Evolutionary conservation across 2,797 vertebrate species (phyloP), one percentile per base, ranked within the genome.

Genomic region (Galagoides demidoff): DNA sequence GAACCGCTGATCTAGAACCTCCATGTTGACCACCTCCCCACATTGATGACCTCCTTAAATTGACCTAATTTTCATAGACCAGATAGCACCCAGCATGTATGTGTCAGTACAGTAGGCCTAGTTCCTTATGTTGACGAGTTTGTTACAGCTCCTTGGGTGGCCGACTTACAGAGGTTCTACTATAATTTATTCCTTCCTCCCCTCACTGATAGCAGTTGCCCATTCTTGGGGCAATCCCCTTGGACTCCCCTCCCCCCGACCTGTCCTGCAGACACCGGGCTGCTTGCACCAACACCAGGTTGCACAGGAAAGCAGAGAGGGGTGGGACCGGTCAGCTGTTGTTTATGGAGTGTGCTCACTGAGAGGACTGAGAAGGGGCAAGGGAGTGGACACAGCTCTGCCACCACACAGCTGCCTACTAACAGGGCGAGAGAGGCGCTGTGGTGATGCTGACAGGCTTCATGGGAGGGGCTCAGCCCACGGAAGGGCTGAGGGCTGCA

Each of bases 221-320:
- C 8, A 4, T 55, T 76, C 9, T 61, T 37, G 37, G 71, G 64
- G 64, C 5, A 8, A 4, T 20, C 2, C 2, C 5, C 31, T 34
- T 14, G 39, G n/a, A n/a, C n/a, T n/a, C 14, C 27, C 61, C 49
- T 11, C 11, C 14, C 61, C 59, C 16, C n/a, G 3, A 5, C 8
- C 77, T 20, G 37, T n/a, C 49, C 39, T 17, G 7, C n/a, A 3
- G 0, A 52, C 37, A 20, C 64, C 0, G 2, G 59, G 49, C 49
- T 17, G 49, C 49, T 52, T 52, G 49, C 49, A 70, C 22, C 22
- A 5, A 25, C n/a, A n/a, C 57, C n/a, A 31, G 55, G 17, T 49
- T 9, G 49, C 25, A 4, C 4, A 2, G 43, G 59, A 71, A 37
- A 73, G 43, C 1, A 6, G 29, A 12, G 20, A 1, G n/a, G 74